These are phyloP conservation scores for Orussus abietinus DNA, from an alignment of 1,140 invertebrate species.

Conservation along the genomic window DNA sequence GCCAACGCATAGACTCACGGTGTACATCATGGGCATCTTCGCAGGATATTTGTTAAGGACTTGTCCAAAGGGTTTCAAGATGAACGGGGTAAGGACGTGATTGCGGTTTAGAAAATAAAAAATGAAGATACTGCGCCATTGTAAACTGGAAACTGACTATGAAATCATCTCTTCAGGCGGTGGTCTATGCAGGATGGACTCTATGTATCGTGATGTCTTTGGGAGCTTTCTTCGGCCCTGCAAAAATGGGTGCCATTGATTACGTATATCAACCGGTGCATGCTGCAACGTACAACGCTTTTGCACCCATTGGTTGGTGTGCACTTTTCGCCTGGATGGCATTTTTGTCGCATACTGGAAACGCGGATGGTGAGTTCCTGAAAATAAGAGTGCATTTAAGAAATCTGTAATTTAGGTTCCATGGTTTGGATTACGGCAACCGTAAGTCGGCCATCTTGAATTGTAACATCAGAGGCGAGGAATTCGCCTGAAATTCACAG, in stretches of 20 bases:
- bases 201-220: conserved; percentile 50
- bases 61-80: conserved; percentile 45
- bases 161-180: conserved; percentile 49
- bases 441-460: too few relatives aligned
- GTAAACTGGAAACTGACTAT: too few relatives aligned
- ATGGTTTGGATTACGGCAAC: too few relatives aligned
- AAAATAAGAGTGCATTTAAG: too few relatives aligned
- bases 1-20: conserved; percentile 65
- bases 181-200: conserved; percentile 59
- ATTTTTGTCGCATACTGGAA: conserved; percentile 60
- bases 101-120: too few relatives aligned
- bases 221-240: conserved; percentile 59
- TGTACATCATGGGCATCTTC: conserved; percentile 66
- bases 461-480: too few relatives aligned
- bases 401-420: too few relatives aligned
- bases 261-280: conserved; percentile 64
- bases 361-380: conserved; percentile 53
- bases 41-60: conserved; percentile 60
- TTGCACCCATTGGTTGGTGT: conserved; percentile 70
- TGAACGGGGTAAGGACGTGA: conserved; percentile 46
- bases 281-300: conserved; percentile 67
- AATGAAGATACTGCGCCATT: too few relatives aligned
- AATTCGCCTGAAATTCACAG: too few relatives aligned
- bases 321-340: conserved; percentile 64
- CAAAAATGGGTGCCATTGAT: conserved; percentile 63